Conservation (phyloP, 2,888 invertebrate species). For the Drosophila mettleri region DNA sequence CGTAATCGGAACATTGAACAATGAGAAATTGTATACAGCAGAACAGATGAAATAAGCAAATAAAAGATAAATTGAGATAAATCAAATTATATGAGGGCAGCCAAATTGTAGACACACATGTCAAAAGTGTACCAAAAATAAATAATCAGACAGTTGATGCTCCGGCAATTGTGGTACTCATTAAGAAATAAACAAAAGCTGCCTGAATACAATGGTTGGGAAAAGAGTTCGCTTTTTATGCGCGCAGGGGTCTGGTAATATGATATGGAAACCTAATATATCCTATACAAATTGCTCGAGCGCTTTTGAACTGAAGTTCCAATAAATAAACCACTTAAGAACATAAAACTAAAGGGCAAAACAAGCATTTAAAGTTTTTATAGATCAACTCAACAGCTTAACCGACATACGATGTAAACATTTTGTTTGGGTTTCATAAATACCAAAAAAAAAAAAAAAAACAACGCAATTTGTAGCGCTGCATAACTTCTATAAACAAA, state of each 20-base stretch:
- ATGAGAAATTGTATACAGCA: slow-evolving; percentile 27
- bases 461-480: slow-evolving; percentile 40
- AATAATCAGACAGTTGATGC: slow-evolving; percentile 33
- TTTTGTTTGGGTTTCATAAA: slow-evolving; percentile 48
- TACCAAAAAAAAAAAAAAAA: slow-evolving; percentile 36
- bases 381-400: slow-evolving; percentile 38
- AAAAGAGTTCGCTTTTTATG: slow-evolving; percentile 21
- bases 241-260: slow-evolving; percentile 43
- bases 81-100: slow-evolving; percentile 19
- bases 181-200: slow-evolving; percentile 61
- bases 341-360: slow-evolving; percentile 50
- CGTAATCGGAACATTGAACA: slow-evolving; percentile 35
- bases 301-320: slow-evolving; percentile 61
- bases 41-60: slow-evolving; percentile 9
- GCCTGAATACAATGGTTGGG: slow-evolving; percentile 38
- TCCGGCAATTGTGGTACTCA: slow-evolving; percentile 61
- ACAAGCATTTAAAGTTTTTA: slow-evolving; percentile 63
- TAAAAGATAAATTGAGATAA: background rate
- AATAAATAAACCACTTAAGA: slow-evolving; percentile 60
- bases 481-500: slow-evolving; percentile 46
- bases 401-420: slow-evolving; percentile 38
- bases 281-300: slow-evolving; percentile 44
- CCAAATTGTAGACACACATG: slow-evolving; percentile 50
- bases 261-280: slow-evolving; percentile 71
- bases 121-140: slow-evolving; percentile 61